Evolutionary conservation across 2,888 invertebrate species (phyloP), one percentile per base, ranked within the genome.

Genomic region (Lochmaea capreae): DNA sequence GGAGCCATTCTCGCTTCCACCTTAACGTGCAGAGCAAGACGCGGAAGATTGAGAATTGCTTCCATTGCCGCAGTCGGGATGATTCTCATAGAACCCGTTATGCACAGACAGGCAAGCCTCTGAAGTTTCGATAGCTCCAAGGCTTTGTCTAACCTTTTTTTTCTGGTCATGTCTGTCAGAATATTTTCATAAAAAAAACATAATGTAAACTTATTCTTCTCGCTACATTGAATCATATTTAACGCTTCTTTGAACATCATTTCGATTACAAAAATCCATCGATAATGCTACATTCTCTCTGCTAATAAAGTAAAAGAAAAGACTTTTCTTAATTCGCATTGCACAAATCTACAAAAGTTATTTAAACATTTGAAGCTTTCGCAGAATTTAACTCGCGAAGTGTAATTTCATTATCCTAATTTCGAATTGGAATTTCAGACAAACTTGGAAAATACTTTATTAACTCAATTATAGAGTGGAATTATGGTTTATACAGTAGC

Each of bases 291-390:
- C 43, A 68, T 26, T 67, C 58, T 67, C 39, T n/a, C n/a, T n/a
- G 59, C 43, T 43, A 72, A 65, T 61, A 39, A 65, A 68, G 18
- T 65, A 59, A 22, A 33, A 59, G 33, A 16, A 63, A 63, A 10
- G 62, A 68, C 16, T 72, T 72, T 49, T 39, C 66, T 43, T 46
- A 65, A 75, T 69, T 70, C 72, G 26, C 61, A 69, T 46, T 68
- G 72, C 69, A 71, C 69, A 54, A 75, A 63, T 75, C 67, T 59
- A 65, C 54, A 54, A 72, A 63, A 74, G 72, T 72, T 68, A 75
- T 75, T 75, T 72, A 69, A 75, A 75, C 71, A 75, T 43, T 74
- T 54, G 65, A 65, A 74, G 65, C 65, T 65, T 68, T 72, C 65
- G 62, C 72, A 18, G 68, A 69, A 75, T 72, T 67, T 49, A 54